Evolutionary conservation across 2,797 vertebrate species (phyloP).

Genomic region (Brachyalestes nurse): DNA sequence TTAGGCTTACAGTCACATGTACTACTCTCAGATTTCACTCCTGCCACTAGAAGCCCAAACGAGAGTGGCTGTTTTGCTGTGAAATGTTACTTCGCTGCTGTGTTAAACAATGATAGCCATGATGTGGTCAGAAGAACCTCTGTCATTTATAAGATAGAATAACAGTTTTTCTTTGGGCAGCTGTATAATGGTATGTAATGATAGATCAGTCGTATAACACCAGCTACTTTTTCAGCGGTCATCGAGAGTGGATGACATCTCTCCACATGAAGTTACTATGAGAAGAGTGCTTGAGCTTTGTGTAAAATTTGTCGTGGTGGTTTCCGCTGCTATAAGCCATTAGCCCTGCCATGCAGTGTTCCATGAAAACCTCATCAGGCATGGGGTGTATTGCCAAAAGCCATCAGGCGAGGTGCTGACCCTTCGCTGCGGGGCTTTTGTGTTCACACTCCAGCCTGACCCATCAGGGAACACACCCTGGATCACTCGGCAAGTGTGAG

Average conservation of each 20-base stretch:
- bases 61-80: too few species aligned
- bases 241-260: not conserved
- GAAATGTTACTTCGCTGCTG: too few species aligned
- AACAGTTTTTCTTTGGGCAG: too few species aligned
- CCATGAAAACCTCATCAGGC: slow-evolving; percentile 62
- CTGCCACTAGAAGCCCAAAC: too few species aligned
- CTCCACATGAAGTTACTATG: not conserved
- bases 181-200: too few species aligned
- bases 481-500: slow-evolving; percentile 54
- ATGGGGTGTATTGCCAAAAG: slow-evolving; percentile 60
- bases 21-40: too few species aligned
- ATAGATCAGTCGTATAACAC: not conserved
- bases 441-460: slow-evolving; percentile 61
- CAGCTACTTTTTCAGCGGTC: not conserved
- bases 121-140: too few species aligned
- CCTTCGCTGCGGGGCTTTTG: slow-evolving; percentile 58
- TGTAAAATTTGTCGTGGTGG: slow-evolving; percentile 7
- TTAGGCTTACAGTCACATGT: too few species aligned
- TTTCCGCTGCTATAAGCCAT: slow-evolving; percentile 21
- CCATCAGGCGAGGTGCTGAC: slow-evolving; percentile 68
- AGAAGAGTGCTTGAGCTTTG: slow-evolving; percentile 9
- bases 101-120: too few species aligned
- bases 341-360: slow-evolving; percentile 13
- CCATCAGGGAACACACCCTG: slow-evolving; percentile 59
- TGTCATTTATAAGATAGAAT: too few species aligned